Base-by-base conservation (phyloP, 2,797 vertebrate species). In the Valencia hispanica region DNA sequence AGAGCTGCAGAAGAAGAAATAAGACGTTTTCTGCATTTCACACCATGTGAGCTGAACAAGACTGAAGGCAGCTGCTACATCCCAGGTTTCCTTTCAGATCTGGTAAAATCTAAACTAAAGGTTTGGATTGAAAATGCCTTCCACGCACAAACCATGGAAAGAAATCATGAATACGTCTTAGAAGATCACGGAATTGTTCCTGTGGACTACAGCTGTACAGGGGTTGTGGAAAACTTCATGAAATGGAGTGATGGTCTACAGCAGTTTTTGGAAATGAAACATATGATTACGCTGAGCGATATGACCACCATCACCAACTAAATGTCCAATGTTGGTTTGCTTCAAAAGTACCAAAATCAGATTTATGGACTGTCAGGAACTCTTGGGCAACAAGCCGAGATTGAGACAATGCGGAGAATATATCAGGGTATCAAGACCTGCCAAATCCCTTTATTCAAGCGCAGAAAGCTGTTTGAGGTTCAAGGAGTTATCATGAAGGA, bases 181-280 rank as follows among this genome's bases (percentile, higher is more conserved):
- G 85, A 90, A 69, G 10, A 0, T 11, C 86, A 89, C 5, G 80
- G 84, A 18, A 3, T 90, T 8, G 73, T 85, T 1, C 94, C 93
- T 20, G 92, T 94, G 0, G 92, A 94, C 75, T 94, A 84, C 73
- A 83, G 66, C 4, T 91, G 32, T 68, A 94, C 93, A 20, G 94
- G 93, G 25, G 87, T 94, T 14, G 83, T 94, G 15, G 79, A 94
- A 81, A 93, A 91, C 72, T 22, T 72, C 74, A 92, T 51, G 91
- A 34, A 4, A 78, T 91, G 75, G 92, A 12, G 76, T 15, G 88
- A 95, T 74, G 93, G 94, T 4, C 85, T 94, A 1, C 94, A 95
- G 0, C 93, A 95, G 86, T 94, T 95, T 32, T 80, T 95, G 22
- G 88, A 95, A 82, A 90, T 95, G 86, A 95, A 95, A 79, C 92